These are phyloP conservation scores for Elephantulus edwardii DNA, from an alignment of 2,113 vertebrate species.

Conservation along the genomic window DNA sequence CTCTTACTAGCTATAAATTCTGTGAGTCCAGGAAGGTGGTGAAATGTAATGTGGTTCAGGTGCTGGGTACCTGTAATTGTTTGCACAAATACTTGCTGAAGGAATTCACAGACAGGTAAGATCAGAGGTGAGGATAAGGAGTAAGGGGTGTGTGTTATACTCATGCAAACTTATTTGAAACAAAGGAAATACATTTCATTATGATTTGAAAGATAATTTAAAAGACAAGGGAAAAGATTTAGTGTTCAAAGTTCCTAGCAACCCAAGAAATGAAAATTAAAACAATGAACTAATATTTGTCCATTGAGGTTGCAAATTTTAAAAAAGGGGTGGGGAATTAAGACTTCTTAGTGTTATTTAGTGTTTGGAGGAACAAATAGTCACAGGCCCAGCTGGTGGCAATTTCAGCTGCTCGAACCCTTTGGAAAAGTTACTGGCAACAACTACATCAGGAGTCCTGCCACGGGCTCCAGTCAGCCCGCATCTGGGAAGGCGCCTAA, in stretches of 20 bases:
- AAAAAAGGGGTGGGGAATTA: too few species aligned
- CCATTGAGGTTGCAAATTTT: background rate
- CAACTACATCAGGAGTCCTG: background rate
- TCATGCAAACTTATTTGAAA: background rate
- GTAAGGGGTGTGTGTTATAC: background rate
- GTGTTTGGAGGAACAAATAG: background rate
- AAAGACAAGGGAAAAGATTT: background rate
- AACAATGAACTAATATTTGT: background rate
- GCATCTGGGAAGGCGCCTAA: background rate
- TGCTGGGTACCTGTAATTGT: background rate
- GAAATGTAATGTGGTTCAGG: background rate
- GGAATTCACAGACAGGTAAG: background rate
- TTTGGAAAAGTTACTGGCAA: background rate
- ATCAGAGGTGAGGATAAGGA: background rate
- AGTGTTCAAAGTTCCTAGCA: background rate
- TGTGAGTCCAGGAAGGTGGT: background rate
- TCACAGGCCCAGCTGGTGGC: background rate
- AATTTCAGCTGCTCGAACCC: background rate
- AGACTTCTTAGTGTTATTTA: background rate
- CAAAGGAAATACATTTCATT: background rate
- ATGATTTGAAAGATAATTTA: constrained; percentile 4
- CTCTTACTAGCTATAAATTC: background rate
- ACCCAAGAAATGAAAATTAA: background rate
- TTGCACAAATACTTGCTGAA: background rate
- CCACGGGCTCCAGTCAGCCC: background rate